Base-by-base conservation (phyloP, 2,888 invertebrate species). In the Xestia ashworthii region DNA sequence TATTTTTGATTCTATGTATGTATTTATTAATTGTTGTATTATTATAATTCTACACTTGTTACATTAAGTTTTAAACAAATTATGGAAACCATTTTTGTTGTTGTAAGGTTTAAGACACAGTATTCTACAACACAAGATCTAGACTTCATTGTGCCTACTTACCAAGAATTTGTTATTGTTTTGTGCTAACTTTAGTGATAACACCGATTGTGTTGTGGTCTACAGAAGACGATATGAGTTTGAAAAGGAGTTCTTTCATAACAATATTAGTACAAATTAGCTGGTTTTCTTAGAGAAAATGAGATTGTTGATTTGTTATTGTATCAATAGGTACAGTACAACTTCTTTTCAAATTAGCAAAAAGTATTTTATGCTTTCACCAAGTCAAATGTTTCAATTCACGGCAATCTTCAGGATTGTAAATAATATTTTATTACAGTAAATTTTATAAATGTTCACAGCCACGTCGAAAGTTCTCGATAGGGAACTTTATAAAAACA, bases 381-480 rank as follows among this genome's bases (percentile, higher is more conserved):
- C 46, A 65, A 69, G 48, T 64, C 60, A 67, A 74, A 75, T 65
- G 58, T 86, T 71, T 75, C 25, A 78, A 69, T 60, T 78, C 74
- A 77, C 82, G 78, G 73, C 76, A 66, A 62, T 76, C 67, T 86
- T 71, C 85, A 79, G 73, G 66, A 82, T 71, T 88, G 80, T 84
- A 84, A 79, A 88, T 89, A 88, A 82, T 89, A 80, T 87, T 88
- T 89, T 89, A 91, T 91, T 91, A 88, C 87, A 91, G 92, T 91
- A 94, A 94, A 94, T 92, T 93, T 96, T 95, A 94, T 91, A 92
- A 93, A 96, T 96, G 96, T 96, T 96, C 96, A 96, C 96, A 96
- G 96, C 96, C 94, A 94, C 95, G 94, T 94, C 95, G 94, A 94
- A 92, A 89, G 93, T 94, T 94, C 94, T 93, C 92, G 84, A 90